Conservation (phyloP, 2,797 vertebrate species). For the Adrianichthys oophorus region DNA sequence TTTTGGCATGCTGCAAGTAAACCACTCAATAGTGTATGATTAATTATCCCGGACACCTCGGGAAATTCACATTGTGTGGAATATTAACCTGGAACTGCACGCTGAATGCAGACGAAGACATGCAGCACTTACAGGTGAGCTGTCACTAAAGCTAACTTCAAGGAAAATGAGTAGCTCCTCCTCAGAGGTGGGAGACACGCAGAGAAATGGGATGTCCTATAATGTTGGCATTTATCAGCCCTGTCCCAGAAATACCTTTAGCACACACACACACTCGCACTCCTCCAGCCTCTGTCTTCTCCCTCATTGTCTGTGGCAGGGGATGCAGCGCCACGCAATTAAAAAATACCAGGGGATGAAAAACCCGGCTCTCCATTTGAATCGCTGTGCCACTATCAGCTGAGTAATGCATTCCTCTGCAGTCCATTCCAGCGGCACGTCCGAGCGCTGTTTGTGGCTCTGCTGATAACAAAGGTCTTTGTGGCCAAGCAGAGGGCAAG, state of each 20-base stretch:
- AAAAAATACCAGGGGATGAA: constrained; percentile 75
- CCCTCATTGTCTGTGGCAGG: constrained; percentile 45
- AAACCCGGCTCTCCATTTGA: constrained; percentile 65
- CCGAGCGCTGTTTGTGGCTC: constrained; percentile 67
- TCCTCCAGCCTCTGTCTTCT: constrained; percentile 34
- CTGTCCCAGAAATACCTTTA: constrained; percentile 59
- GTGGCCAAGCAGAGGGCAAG: constrained; percentile 65
- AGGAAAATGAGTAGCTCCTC: constrained; percentile 60
- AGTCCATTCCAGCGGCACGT: constrained; percentile 63
- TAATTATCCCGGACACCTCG: constrained; percentile 59
- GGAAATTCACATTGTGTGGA: constrained; percentile 27
- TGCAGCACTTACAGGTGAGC: constrained; percentile 37
- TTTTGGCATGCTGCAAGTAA: constrained; percentile 51
- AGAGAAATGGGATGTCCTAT: constrained; percentile 66
- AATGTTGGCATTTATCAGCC: constrained; percentile 74
- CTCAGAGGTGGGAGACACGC: constrained; percentile 44
- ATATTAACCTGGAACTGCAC: constrained; percentile 22
- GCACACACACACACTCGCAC: constrained; percentile 33
- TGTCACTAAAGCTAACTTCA: constrained; percentile 57
- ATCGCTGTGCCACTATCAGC: constrained; percentile 64
- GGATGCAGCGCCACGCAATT: constrained; percentile 67
- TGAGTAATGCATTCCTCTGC: constrained; percentile 64
- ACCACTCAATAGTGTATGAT: constrained; percentile 44
- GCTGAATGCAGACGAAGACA: constrained; percentile 13
- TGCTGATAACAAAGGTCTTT: constrained; percentile 77